phyloP scores from a whole-genome alignment of 2,113 vertebrate species.

The Eurypyga helias region DNA sequence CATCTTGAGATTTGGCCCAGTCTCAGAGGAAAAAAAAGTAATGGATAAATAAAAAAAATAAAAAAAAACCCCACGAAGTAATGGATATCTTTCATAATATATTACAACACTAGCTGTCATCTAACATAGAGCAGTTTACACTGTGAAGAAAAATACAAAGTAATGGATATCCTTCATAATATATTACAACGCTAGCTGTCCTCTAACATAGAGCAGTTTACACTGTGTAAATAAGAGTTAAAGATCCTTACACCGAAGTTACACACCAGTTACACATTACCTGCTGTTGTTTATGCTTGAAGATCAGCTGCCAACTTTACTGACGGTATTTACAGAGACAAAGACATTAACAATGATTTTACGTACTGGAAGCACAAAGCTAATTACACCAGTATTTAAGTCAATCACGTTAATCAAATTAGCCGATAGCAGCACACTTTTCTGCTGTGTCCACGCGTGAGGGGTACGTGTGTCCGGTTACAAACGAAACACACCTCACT shows the following conservation, averaged over 20 bases:
- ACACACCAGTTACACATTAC: not conserved
- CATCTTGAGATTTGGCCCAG: no score
- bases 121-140: not conserved
- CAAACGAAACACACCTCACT: not conserved
- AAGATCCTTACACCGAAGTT: not conserved
- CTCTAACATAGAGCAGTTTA: not conserved
- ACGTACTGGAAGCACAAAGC: not conserved
- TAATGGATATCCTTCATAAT: not conserved
- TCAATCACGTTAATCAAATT: not conserved
- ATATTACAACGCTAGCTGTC: not conserved
- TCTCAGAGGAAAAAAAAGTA: no score
- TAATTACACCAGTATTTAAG: not conserved
- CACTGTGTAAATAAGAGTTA: not conserved
- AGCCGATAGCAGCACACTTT: not conserved
- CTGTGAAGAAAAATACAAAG: not conserved
- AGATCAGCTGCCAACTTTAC: not conserved
- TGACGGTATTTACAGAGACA: not conserved
- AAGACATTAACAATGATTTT: not conserved
- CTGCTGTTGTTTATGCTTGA: not conserved
- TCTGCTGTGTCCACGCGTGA: not conserved
- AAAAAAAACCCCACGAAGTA: no score
- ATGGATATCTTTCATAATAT: not conserved
- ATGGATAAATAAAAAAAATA: no score
- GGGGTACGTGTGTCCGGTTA: accelerated
- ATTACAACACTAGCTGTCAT: not conserved